Conservation (phyloP, 2,113 vertebrate species). For the Balaeniceps rex region DNA sequence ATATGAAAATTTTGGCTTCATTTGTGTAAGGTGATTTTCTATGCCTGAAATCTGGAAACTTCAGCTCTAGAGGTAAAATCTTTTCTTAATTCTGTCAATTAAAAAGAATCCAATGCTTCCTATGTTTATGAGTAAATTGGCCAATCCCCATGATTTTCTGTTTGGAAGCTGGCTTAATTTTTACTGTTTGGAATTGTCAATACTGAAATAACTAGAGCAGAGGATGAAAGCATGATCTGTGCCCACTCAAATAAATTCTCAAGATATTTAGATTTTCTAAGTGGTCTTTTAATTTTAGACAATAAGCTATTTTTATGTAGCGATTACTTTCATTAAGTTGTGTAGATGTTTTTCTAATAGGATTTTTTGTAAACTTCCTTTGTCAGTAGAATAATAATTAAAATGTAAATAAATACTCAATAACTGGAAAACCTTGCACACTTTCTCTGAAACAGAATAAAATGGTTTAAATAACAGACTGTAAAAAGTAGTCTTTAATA, state of each 20-base stretch:
- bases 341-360: background rate
- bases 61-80: background rate
- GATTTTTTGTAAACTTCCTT: background rate
- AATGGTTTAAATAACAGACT: slow-evolving; percentile 4
- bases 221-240: background rate
- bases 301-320: background rate
- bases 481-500: slow-evolving; percentile 39
- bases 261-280: background rate
- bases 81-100: background rate
- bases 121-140: background rate
- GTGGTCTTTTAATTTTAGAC: background rate
- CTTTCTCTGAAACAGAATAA: slow-evolving; percentile 3
- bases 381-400: slow-evolving; percentile 30
- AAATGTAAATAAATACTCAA: slow-evolving; percentile 15
- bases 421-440: background rate
- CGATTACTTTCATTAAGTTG: background rate
- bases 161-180: background rate
- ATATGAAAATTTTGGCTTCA: background rate
- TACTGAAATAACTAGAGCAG: background rate
- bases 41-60: background rate
- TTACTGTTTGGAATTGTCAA: background rate
- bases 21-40: background rate
- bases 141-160: background rate
- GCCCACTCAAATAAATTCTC: background rate
- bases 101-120: background rate